Base-by-base conservation (phyloP, 2,888 invertebrate genomes). In the Nemapogon koenigi region DNA sequence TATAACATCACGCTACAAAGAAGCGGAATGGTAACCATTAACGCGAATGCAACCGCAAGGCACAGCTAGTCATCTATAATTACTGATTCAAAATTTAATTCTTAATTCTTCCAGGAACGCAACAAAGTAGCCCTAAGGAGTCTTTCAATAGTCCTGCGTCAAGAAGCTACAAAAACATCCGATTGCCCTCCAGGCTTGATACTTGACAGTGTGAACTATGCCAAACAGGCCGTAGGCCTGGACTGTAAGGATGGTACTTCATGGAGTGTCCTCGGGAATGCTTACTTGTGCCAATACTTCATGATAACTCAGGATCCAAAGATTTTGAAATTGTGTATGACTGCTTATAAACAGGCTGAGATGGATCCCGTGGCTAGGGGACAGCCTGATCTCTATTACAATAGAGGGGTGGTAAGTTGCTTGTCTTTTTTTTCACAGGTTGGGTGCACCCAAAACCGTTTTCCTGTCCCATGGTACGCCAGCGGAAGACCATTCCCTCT, bases 231-330 rank as follows among this genome's bases (percentile, higher is more conserved):
- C 1, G 88, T 94, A 0, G 81, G 87, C 33, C 60, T 90, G 18
- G 91, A 94, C 55, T 82, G 87, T 6, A 75, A 79, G 36, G 93
- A 94, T 68, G 92, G 93, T 1, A 72, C 84, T 4, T 93, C 93
- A 0, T 94, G 94, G 94, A 81, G 86, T 37, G 84, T 92, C 38
- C 71, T 94, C 35, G 94, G 91, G 16, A 94, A 93, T 70, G 91
- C 94, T 0, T 90, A 92, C 59, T 64, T 94, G 41, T 88, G 90
- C 37, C 84, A 86, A 38, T 94, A 89, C 63, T 94, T 94, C 60
- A 83, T 83, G 29, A 79, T 87, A 19, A 81, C 84, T 2, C 91
- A 92, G 57, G 86, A 88, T 52, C 87, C 89, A 0, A 81, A 82
- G 16, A 83, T 83, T 0, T 60, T 94, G 42, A 88, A 87, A 50